Evolutionary conservation across 2,797 vertebrate genomes (phyloP).

Genomic region (Coreius guichenoti): DNA sequence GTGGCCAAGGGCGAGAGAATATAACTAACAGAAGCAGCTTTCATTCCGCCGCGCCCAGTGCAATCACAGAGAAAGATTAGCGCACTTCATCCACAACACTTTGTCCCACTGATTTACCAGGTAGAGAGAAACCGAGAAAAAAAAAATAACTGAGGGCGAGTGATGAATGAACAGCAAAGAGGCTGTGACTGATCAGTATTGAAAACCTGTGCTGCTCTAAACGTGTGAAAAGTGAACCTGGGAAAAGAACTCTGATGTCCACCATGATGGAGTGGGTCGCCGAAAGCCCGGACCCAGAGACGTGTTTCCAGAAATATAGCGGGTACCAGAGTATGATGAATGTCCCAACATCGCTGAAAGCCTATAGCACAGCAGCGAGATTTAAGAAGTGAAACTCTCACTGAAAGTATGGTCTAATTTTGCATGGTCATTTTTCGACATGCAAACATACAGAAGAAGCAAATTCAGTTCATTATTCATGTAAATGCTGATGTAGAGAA

Average conservation of each 20-base stretch:
- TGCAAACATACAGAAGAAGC: background rate
- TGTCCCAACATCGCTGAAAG: slow-evolving; percentile 3
- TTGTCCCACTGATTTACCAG: slow-evolving; percentile 45
- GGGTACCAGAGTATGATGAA: slow-evolving; percentile 63
- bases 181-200: slow-evolving; percentile 76
- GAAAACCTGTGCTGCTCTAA: slow-evolving; percentile 76
- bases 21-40: slow-evolving; percentile 66
- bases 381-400: background rate
- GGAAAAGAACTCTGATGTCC: slow-evolving; percentile 78
- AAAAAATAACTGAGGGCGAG: slow-evolving; percentile 50
- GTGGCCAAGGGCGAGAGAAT: slow-evolving; percentile 63
- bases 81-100: slow-evolving; percentile 61
- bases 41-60: slow-evolving; percentile 67
- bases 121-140: slow-evolving; percentile 42
- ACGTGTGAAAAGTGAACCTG: slow-evolving; percentile 70
- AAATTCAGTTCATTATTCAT: background rate
- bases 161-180: slow-evolving; percentile 78
- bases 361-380: slow-evolving; percentile 1
- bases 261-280: slow-evolving; percentile 75
- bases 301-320: slow-evolving; percentile 68
- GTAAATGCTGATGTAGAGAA: background rate
- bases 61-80: slow-evolving; percentile 67
- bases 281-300: slow-evolving; percentile 52
- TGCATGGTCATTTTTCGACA: background rate
- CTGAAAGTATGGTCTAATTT: background rate